Evolutionary conservation across 2,113 vertebrate genomes (phyloP).

Genomic region (Indicator maculatus): DNA sequence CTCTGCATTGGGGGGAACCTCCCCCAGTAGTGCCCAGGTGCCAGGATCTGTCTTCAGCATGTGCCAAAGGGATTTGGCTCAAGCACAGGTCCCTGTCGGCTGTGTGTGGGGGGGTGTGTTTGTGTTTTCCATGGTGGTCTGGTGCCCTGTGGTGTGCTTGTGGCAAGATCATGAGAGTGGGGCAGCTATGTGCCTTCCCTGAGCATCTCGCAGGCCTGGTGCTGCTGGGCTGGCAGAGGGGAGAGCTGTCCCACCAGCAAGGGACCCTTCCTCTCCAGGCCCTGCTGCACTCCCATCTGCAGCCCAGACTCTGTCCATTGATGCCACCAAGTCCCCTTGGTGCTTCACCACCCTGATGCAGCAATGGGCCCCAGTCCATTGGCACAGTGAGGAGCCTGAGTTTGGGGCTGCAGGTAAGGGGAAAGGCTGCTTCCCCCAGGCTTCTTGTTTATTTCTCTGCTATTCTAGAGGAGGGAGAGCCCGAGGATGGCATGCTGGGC

Average conservation of each 20-base stretch:
- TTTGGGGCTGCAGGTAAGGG: neutral
- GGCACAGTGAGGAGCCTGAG: neutral
- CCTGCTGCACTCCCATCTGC: accelerated
- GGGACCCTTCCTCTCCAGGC: neutral
- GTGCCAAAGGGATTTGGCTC: accelerated
- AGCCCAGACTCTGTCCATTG: neutral
- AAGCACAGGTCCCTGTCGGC: neutral
- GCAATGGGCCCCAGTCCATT: neutral
- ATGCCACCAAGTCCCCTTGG: neutral
- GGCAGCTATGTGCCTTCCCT: neutral
- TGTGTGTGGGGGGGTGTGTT: too few species aligned
- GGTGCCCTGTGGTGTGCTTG: neutral
- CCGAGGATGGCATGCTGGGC: neutral
- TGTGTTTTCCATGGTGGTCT: accelerated
- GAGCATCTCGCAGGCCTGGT: neutral
- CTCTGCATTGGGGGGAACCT: accelerated
- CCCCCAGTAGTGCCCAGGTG: too few species aligned
- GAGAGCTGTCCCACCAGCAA: accelerated
- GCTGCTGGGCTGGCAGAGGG: neutral
- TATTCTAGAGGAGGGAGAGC: neutral
- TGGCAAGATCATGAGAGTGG: neutral
- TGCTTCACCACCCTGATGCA: neutral
- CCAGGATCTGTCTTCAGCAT: accelerated
- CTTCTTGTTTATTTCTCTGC: neutral
- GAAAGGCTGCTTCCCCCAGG: neutral